Percentiles rank a stretch among this genome's conserved stretches.
These are phyloP conservation scores for Phodopus roborovskii DNA, from an alignment of 2,113 vertebrate genomes.

Conservation along the genomic window DNA sequence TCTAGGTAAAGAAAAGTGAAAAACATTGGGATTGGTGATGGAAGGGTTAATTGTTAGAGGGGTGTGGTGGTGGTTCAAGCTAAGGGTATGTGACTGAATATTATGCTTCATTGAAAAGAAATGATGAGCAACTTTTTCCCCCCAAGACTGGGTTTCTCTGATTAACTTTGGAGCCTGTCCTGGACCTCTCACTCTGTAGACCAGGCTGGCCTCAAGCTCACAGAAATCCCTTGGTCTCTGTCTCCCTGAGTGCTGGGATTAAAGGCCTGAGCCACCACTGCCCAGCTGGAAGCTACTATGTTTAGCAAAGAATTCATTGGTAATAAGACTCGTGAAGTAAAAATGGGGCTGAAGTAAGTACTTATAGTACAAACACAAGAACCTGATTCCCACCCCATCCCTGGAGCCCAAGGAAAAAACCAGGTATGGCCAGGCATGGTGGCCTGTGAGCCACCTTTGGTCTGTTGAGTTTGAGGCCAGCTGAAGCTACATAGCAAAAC, in stretches of 20 bases:
- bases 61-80: background rate
- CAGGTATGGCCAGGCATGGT: background rate
- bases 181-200: too few species aligned
- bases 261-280: too few species aligned
- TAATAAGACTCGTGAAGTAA: background rate
- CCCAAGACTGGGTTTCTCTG: too few species aligned
- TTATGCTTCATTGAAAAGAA: fast-evolving
- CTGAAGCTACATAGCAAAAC: background rate
- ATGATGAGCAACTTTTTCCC: fast-evolving
- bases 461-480: background rate
- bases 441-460: background rate
- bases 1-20: background rate
- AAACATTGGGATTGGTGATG: background rate
- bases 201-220: too few species aligned
- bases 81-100: too few species aligned
- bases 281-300: too few species aligned
- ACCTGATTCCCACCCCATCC: background rate
- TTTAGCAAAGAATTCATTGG: fast-evolving
- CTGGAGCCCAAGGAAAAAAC: background rate
- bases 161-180: too few species aligned
- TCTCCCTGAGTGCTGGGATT: too few species aligned
- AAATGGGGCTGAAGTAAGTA: background rate
- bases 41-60: background rate
- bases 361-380: background rate
- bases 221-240: too few species aligned